These are phyloP conservation scores for Oreochromis niloticus DNA, from an alignment of 2,113 vertebrate species.

Conservation along the genomic window DNA sequence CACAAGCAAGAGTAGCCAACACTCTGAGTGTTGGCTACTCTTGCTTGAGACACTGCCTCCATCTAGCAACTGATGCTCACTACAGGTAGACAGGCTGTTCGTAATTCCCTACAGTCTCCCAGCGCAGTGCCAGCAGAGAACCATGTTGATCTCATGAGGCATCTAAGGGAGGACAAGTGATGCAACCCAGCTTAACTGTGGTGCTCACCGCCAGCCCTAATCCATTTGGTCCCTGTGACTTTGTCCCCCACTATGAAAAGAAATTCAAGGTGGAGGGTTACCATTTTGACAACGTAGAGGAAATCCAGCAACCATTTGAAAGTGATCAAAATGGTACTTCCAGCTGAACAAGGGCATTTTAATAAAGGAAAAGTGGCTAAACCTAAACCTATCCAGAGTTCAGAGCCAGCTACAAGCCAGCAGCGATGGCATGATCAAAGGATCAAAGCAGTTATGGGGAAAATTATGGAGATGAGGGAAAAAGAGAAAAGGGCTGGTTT, in stretches of 20 bases:
- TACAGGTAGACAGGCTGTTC: background rate
- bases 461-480: background rate
- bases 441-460: background rate
- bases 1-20: background rate
- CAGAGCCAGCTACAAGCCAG: background rate
- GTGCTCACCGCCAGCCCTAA: background rate
- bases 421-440: background rate
- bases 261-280: background rate
- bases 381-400: background rate
- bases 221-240: background rate
- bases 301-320: background rate
- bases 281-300: background rate
- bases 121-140: background rate
- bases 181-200: background rate
- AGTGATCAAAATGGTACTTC: background rate
- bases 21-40: background rate
- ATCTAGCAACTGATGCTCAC: background rate
- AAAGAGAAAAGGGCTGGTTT: background rate
- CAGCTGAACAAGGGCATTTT: background rate
- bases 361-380: background rate
- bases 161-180: background rate
- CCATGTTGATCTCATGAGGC: background rate
- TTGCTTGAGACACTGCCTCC: background rate
- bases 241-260: background rate
- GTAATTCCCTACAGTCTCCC: background rate